A percentile compares a stretch with the other conserved stretches of the same genome.
phyloP scores from a whole-genome alignment of 30 jellyfish, hydroid and myxozoan species.

The Catostylus mosaicus region DNA sequence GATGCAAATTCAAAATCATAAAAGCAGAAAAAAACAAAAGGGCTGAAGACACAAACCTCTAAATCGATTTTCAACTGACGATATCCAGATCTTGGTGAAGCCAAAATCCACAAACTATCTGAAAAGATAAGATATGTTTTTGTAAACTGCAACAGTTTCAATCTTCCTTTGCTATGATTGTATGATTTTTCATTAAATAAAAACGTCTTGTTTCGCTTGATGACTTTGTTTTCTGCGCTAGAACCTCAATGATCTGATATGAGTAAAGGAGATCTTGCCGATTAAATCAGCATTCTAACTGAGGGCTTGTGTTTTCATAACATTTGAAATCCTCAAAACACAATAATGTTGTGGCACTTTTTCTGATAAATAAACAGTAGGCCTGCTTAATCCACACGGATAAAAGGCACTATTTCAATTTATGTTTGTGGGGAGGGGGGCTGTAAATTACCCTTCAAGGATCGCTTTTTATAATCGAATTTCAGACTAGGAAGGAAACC shows the following conservation, averaged over 20 bases:
- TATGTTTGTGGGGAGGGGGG: too few species aligned
- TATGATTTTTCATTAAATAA: too few species aligned
- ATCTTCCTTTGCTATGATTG: too few species aligned
- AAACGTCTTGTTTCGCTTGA: neutral
- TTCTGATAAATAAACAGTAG: neutral
- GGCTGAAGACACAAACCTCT: too few species aligned
- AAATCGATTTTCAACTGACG: too few species aligned
- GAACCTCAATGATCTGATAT: neutral
- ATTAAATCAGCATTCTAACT: neutral
- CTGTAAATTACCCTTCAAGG: too few species aligned
- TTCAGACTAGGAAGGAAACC: too few species aligned
- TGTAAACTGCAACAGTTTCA: too few species aligned
- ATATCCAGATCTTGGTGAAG: neutral
- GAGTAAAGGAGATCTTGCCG: neutral
- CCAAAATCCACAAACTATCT: neutral
- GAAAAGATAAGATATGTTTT: neutral
- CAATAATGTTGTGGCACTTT: neutral
- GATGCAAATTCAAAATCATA: too few species aligned
- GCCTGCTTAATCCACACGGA: too few species aligned
- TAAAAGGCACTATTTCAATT: neutral
- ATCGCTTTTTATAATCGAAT: too few species aligned
- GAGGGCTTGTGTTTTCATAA: constrained; percentile 8
- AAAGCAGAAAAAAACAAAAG: too few species aligned
- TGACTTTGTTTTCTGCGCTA: neutral
- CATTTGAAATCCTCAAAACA: neutral